These are phyloP conservation scores for Tetranychus piercei DNA, from an alignment of 2,888 invertebrate species.

Conservation along the genomic window DNA sequence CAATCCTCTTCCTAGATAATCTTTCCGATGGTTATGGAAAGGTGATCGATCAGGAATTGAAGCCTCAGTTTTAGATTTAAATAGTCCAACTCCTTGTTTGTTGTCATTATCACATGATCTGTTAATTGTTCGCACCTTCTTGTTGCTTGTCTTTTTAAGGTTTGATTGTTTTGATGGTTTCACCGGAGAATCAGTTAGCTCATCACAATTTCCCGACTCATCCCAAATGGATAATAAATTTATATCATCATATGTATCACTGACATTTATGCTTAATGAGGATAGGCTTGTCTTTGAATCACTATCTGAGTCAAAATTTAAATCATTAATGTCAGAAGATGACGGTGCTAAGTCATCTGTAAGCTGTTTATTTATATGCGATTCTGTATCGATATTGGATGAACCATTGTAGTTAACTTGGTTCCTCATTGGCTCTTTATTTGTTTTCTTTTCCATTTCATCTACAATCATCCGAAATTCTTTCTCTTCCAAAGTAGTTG, in stretches of 20 bases:
- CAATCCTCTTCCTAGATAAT: neutral
- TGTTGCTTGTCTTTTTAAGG: neutral
- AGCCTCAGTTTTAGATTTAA: neutral
- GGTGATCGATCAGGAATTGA: neutral
- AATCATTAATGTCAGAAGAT: neutral
- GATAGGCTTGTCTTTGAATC: slow-evolving; percentile 7
- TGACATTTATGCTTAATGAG: slow-evolving; percentile 6
- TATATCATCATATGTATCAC: slow-evolving; percentile 9
- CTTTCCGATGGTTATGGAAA: neutral
- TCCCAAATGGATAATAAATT: slow-evolving; percentile 10
- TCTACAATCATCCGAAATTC: neutral
- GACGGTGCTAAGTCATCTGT: too few species aligned
- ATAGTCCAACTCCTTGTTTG: neutral
- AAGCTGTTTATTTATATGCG: too few species aligned
- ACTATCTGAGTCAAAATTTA: neutral
- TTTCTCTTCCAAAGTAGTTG: neutral
- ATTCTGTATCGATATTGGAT: neutral
- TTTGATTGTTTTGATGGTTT: neutral
- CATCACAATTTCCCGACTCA: neutral
- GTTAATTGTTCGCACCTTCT: neutral
- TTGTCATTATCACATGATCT: neutral
- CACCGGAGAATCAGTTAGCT: neutral
- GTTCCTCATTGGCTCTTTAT: neutral
- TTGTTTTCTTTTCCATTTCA: slow-evolving; percentile 2
- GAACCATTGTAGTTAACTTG: neutral